Evolutionary conservation across 1,140 invertebrate genomes (phyloP).

Genomic region (Drosophila paulistorum): DNA sequence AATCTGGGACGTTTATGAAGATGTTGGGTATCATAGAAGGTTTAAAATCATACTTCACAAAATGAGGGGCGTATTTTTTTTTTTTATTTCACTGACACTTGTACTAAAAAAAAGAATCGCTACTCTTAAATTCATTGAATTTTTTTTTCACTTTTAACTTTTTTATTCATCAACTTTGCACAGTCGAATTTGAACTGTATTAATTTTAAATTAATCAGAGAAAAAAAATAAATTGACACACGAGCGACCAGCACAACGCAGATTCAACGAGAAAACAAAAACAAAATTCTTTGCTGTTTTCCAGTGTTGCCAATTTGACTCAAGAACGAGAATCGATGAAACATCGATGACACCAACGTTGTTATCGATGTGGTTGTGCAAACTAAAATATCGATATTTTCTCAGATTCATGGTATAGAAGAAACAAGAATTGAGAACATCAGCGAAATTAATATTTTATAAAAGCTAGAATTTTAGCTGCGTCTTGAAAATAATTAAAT

Average conservation of each 20-base stretch:
- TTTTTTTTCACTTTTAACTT: constrained; percentile 28
- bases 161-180: not conserved
- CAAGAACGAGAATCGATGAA: too few species aligned
- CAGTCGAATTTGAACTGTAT: not conserved
- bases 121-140: not conserved
- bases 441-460: too few species aligned
- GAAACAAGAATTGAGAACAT: too few species aligned
- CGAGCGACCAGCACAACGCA: constrained; percentile 4
- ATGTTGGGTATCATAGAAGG: constrained; percentile 23
- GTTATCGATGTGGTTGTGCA: too few species aligned
- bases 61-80: constrained; percentile 26
- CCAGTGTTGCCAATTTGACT: too few species aligned
- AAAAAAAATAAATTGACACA: constrained; percentile 1
- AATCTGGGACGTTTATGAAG: constrained; percentile 19
- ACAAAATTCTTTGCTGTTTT: not conserved
- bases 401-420: too few species aligned
- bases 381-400: too few species aligned
- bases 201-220: not conserved
- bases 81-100: constrained; percentile 55
- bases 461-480: too few species aligned
- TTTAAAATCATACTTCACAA: constrained; percentile 30
- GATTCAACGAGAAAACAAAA: constrained; percentile 3
- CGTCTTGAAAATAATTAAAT: too few species aligned
- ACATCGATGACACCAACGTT: too few species aligned
- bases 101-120: constrained; percentile 47